Base-by-base conservation (phyloP, 2,113 vertebrate genomes). In the Lagopus leucura region DNA sequence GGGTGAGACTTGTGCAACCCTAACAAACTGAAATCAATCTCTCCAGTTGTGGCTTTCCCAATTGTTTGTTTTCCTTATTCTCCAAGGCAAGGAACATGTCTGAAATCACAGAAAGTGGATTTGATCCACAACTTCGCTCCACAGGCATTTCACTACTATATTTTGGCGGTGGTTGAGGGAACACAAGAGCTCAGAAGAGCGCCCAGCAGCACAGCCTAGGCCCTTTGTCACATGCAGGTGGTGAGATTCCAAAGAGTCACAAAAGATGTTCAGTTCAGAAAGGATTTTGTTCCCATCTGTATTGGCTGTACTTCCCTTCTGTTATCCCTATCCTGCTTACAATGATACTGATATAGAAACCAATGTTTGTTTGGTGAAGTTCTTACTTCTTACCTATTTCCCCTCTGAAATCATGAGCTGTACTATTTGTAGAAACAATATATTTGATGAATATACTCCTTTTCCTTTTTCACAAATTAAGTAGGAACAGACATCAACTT, bases 391-490 rank as follows among this genome's bases (percentile, higher is more conserved):
- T 82, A 55, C 71, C 85, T 86, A 67, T 90, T 88, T 91, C 82
- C 87, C 91, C 27, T 86, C 87, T 95, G 93, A 96, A 92, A 94
- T 93, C 75, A 80, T 1, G 52, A 86, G 87, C 79, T 94, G 72
- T 91, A 93, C 82, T 89, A 88, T 88, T 96, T 95, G 87, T 85
- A 95, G 91, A 92, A 94, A 94, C 82, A 91, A 89, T 93, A 85
- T 74, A 67, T 94, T 89, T 95, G 91, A 95, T 88, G 92, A 97
- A 95, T 91, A 88, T 71, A 75, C 76, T 92, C 52, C 75, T 89
- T 92, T 90, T 92, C 91, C 65, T 82, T 91, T 95, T 93, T 94
- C 91, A 89, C 79, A 93, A 89, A 96, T 95, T 95, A 95, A 93
- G 85, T 86, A 54, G 69, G 91, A 96, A 78, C 42, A 89, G 75